Evolutionary conservation across 2,113 vertebrate genomes (phyloP), one percentile per base, ranked within the genome.

Genomic region (Blennius ocellaris): DNA sequence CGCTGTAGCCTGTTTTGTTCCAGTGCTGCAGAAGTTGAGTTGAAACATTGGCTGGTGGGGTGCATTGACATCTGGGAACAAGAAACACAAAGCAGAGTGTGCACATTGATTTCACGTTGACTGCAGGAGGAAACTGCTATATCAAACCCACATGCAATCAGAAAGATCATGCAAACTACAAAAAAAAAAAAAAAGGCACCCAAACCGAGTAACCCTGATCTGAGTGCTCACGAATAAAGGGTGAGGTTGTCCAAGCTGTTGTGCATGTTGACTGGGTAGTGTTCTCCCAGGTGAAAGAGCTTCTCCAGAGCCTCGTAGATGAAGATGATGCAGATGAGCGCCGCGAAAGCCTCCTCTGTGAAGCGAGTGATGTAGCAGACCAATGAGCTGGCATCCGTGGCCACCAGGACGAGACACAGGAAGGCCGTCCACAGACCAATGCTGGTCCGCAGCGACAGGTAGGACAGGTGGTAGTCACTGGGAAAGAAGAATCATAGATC

Each of bases 261-360:
- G 92, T 95, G 93, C 94, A 93, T 97, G 88, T 98, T 97, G 90
- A 97, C 94, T 9, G 94, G 92, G 84, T 94, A 98, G 16, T 90
- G 54, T 89, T 97, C 94, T 88, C 96, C 96, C 82, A 98, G 91
- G 81, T 97, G 92, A 82, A 97, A 94, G 62, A 98, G 94, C 78
- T 98, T 98, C 93, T 98, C 97, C 66, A 98, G 83, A 41, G 97
- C 97, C 88, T 98, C 97, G 0, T 98, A 98, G 89, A 98, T 98
- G 90, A 98, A 98, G 92, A 98, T 98, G 88, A 98, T 96, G 90
- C 97, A 98, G 94, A 98, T 98, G 63, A 98, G 96, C 0, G 97
- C 95, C 12, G 97, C 97, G 47, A 98, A 98, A 65, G 97, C 96
- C 78, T 98, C 97, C 80, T 98, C 97, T 12, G 97, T 98, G 88